Conservation (phyloP, 2,113 vertebrate species). For the Haemorhous mexicanus region DNA sequence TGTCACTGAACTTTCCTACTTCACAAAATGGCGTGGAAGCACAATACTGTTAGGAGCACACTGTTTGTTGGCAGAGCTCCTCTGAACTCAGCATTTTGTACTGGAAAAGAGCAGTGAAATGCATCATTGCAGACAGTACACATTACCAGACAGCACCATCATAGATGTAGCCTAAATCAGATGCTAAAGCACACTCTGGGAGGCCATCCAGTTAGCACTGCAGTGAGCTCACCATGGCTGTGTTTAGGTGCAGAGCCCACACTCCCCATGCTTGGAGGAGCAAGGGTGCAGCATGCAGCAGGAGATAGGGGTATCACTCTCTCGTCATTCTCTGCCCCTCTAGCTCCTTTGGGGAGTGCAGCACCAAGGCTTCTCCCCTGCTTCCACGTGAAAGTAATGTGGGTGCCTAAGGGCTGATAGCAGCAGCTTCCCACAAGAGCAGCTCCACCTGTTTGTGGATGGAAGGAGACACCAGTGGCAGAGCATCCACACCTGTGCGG, state of each 20-base stretch:
- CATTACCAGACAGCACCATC: neutral
- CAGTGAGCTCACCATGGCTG: neutral
- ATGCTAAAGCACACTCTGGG: neutral
- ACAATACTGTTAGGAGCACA: neutral
- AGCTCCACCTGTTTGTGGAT: accelerated
- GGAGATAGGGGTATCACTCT: accelerated
- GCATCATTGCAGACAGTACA: accelerated
- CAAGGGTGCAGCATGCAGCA: accelerated
- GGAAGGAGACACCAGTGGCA: neutral
- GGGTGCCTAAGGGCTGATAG: neutral
- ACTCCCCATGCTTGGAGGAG: accelerated
- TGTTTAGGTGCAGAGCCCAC: neutral
- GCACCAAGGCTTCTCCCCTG: neutral
- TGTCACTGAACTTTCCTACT: neutral
- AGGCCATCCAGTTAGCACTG: neutral
- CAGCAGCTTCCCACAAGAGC: accelerated
- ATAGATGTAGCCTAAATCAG: neutral
- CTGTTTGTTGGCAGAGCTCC: neutral
- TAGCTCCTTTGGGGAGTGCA: accelerated
- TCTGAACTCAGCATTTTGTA: neutral
- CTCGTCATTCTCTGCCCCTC: neutral
- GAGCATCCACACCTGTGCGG: accelerated
- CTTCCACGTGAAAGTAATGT: neutral
- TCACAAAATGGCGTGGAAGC: neutral
- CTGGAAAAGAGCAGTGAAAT: neutral